Evolutionary conservation across 2,113 vertebrate genomes (phyloP).

Genomic region (Xerus inauris): DNA sequence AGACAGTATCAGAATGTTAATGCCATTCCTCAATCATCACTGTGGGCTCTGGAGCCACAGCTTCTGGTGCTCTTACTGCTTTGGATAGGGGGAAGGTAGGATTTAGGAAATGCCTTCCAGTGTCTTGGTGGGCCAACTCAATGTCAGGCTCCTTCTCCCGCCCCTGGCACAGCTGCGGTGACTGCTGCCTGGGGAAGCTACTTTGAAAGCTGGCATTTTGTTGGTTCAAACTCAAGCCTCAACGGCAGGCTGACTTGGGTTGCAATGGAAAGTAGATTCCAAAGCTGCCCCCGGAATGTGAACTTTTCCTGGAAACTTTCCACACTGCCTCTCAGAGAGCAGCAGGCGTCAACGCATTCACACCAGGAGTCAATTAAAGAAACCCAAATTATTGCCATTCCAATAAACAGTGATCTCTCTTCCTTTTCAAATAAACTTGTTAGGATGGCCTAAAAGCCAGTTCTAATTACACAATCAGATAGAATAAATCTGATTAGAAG

Average conservation of each 20-base stretch:
- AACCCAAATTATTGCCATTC: slow-evolving; percentile 86
- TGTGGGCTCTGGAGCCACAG: not conserved
- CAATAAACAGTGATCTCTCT: slow-evolving; percentile 85
- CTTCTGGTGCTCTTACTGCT: not conserved
- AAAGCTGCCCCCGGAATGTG: slow-evolving; percentile 74
- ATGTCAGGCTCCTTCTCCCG: slow-evolving; percentile 46
- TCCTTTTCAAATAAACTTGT: slow-evolving; percentile 83
- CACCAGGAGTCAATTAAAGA: slow-evolving; percentile 86
- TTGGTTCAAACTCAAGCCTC: not conserved
- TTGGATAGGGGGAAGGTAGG: not conserved
- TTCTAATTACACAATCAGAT: slow-evolving; percentile 85
- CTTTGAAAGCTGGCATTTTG: slow-evolving; percentile 47
- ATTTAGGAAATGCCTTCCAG: not conserved
- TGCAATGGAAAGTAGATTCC: slow-evolving; percentile 75
- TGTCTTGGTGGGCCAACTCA: slow-evolving; percentile 3
- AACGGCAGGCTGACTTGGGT: slow-evolving; percentile 1
- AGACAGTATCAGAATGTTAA: not conserved
- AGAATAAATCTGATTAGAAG: slow-evolving; percentile 84
- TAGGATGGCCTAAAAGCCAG: slow-evolving; percentile 80
- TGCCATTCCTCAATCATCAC: not conserved
- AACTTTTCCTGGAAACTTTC: slow-evolving; percentile 80
- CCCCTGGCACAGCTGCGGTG: fast-evolving
- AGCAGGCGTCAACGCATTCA: slow-evolving; percentile 81
- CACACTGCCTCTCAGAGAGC: slow-evolving; percentile 77
- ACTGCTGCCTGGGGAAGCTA: slow-evolving; percentile 39